Percentiles rank a stretch among this genome's conserved stretches.
Evolutionary conservation across 1,140 invertebrate species (phyloP).

Genomic region (Nixonia krombeini): DNA sequence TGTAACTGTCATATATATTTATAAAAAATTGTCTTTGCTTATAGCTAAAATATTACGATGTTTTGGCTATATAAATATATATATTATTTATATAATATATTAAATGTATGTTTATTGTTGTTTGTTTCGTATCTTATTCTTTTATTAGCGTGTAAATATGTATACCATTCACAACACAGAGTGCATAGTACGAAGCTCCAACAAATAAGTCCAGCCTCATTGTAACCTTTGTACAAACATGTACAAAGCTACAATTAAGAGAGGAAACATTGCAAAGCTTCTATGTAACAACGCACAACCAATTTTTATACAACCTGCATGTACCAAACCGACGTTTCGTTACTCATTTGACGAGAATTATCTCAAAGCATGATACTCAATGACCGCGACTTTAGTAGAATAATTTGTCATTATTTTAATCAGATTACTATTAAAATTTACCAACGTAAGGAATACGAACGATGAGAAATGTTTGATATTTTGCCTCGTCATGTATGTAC

Average conservation of each 20-base stretch:
- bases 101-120: conserved; percentile 52
- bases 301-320: conserved; percentile 69
- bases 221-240: conserved; percentile 39
- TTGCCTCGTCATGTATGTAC: no score
- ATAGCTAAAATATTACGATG: conserved; percentile 70
- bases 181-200: conserved; percentile 71
- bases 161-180: conserved; percentile 73
- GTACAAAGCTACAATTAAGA: conserved; percentile 38
- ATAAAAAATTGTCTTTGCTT: conserved; percentile 72
- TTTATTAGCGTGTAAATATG: conserved; percentile 53
- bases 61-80: conserved; percentile 69
- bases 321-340: conserved; percentile 56
- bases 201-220: conserved; percentile 52
- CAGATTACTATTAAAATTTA: neutral
- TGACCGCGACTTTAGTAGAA: neutral
- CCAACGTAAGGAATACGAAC: conserved; percentile 1
- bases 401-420: neutral
- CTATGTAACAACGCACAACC: conserved; percentile 69
- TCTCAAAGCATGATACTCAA: neutral
- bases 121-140: conserved; percentile 58
- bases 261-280: conserved; percentile 53
- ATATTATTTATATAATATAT: conserved; percentile 55
- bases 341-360: conserved; percentile 29
- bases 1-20: conserved; percentile 62
- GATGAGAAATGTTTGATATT: no score